Evolutionary conservation across 2,888 invertebrate genomes (phyloP).

Genomic region (Carabus problematicus): DNA sequence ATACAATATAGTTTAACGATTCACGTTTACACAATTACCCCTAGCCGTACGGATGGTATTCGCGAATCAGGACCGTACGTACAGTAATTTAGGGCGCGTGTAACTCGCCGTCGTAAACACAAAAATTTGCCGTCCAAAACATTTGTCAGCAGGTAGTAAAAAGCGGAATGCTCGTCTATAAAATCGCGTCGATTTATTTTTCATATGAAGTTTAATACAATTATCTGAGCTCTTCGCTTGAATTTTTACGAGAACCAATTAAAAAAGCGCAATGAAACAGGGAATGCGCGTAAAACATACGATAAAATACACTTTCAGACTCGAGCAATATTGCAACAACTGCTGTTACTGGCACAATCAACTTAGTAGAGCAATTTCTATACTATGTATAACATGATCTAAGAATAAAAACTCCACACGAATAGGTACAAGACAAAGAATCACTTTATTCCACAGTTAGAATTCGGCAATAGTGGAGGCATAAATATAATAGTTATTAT

Average conservation of each 20-base stretch:
- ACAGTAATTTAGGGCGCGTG: background rate
- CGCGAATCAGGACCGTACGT: too few relatives aligned
- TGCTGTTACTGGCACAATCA: background rate
- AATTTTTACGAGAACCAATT: conserved; percentile 16
- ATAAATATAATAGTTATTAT: too few relatives aligned
- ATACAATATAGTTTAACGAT: too few relatives aligned
- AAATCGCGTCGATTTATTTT: background rate
- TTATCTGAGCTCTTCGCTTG: conserved; percentile 6
- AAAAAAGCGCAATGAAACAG: conserved; percentile 9
- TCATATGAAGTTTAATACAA: conserved; percentile 11
- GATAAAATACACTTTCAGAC: background rate
- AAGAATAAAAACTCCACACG: too few relatives aligned
- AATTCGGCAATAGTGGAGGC: too few relatives aligned
- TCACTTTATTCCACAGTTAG: too few relatives aligned
- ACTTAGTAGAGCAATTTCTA: too few relatives aligned
- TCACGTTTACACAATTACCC: too few relatives aligned
- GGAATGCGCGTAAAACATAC: conserved; percentile 11
- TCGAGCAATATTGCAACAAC: background rate
- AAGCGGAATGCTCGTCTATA: conserved; percentile 6
- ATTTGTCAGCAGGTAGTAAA: conserved; percentile 8
- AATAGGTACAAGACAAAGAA: too few relatives aligned
- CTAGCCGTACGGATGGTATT: too few relatives aligned
- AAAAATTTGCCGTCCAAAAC: conserved; percentile 4
- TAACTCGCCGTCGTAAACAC: background rate
- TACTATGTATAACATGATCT: too few relatives aligned